Conservation (phyloP, 2,797 vertebrate genomes). For the Spheniscus humboldti region DNA sequence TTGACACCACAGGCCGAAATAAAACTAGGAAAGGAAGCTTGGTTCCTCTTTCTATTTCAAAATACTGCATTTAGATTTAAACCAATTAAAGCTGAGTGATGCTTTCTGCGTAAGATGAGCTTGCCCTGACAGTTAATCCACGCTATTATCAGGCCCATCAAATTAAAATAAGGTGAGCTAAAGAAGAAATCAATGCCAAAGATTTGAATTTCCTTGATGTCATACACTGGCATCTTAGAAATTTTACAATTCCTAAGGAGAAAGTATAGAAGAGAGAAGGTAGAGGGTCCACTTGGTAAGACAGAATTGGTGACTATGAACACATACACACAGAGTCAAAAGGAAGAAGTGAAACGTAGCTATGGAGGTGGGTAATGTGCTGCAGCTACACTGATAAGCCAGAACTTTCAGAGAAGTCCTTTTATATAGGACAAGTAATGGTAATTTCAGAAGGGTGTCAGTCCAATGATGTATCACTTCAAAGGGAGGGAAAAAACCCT, state of each 20-base stretch:
- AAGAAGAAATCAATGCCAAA: neutral
- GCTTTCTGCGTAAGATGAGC: neutral
- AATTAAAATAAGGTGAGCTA: slow-evolving; percentile 1
- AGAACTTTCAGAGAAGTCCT: neutral
- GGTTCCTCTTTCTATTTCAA: neutral
- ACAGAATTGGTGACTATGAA: neutral
- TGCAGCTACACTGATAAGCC: neutral
- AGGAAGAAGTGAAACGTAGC: neutral
- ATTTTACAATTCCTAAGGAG: neutral
- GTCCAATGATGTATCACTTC: neutral
- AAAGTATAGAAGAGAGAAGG: neutral
- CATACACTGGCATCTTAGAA: neutral
- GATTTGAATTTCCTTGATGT: neutral
- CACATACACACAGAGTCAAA: neutral
- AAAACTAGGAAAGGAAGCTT: neutral
- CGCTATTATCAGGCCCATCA: neutral
- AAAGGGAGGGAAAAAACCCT: neutral
- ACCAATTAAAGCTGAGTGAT: neutral
- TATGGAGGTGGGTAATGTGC: neutral
- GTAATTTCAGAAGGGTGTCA: neutral
- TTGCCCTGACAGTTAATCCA: neutral
- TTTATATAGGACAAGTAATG: neutral
- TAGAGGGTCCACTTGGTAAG: neutral
- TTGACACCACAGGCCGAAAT: neutral
- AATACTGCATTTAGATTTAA: neutral